Base-by-base conservation (phyloP, 2,888 invertebrate genomes). In the Venustoraphidia nigricollis region DNA sequence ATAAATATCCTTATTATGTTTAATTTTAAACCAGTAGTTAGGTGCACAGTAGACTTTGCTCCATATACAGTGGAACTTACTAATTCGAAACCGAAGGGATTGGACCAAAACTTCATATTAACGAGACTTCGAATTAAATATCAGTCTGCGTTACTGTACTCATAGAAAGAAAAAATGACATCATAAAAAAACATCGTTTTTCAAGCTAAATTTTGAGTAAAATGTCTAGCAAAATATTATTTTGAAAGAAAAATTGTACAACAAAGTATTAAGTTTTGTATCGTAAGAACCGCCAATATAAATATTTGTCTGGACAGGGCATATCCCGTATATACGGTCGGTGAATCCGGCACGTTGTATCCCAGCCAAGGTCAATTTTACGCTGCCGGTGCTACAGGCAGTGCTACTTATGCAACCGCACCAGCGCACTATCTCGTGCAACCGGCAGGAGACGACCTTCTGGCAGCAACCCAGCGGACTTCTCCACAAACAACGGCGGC, bases 271-370 rank as follows among this genome's bases (percentile, higher is more conserved):
- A n/a, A 34, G 13, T 47, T 27, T 34, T 48, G 11, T 34, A 27
- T 10, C 37, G 11, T 44, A n/a, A 38, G 14, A 4, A 4, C 4
- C 17, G 27, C 3, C 27, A 6, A 27, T 27, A 27, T 14, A 36
- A 45, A 17, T 34, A 10, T 44, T 47, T 37, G 46, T 13, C 14
- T 41, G 13, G 3, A 46, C 53, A 81, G 81, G 80, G 76, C 80
- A 59, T 81, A 81, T 70, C 84, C 85, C 51, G 83, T 85, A 46
- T 86, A 85, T 61, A 79, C 83, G 43, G 83, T 84, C 52, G 82
- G 80, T 10, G 83, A 83, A 50, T 63, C 66, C 1, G 62, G 64
- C 5, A 64, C 68, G 70, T 69, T 80, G 71, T 64, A 78, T 73
- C 60, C 76, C 73, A 59, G 73, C 70, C 61, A 78, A 62, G 81